Evolutionary conservation across 2,888 invertebrate genomes (phyloP).

Genomic region (Heliconius cydno): DNA sequence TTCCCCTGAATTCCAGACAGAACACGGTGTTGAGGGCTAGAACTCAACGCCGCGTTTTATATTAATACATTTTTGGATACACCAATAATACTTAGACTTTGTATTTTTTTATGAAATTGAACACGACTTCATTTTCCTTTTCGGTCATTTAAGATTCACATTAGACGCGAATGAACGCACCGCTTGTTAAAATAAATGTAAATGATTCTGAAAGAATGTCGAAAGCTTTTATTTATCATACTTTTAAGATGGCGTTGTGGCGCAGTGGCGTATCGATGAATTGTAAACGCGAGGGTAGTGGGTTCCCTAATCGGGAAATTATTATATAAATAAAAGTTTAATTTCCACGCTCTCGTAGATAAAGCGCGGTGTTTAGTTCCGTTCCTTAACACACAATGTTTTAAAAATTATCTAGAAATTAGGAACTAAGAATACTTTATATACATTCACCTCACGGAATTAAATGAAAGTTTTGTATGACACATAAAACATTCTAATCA

Average conservation of each 20-base stretch:
- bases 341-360: too few relatives aligned
- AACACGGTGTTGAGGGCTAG: too few relatives aligned
- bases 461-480: too few relatives aligned
- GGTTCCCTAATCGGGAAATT: too few relatives aligned
- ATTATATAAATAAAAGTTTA: too few relatives aligned
- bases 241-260: not conserved
- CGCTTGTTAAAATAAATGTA: constrained; percentile 5
- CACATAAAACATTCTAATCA: too few relatives aligned
- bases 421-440: too few relatives aligned
- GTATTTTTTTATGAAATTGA: not conserved
- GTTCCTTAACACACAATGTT: too few relatives aligned
- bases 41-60: not conserved
- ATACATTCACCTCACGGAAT: too few relatives aligned
- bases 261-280: not conserved
- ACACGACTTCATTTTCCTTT: not conserved
- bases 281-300: too few relatives aligned
- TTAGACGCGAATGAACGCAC: constrained; percentile 14
- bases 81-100: not conserved
- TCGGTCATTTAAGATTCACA: constrained; percentile 20
- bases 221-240: constrained; percentile 1
- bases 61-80: not conserved
- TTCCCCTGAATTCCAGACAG: not conserved
- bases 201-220: not conserved
- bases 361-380: too few relatives aligned
- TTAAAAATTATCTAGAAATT: too few relatives aligned